Evolutionary conservation across 2,797 vertebrate genomes (phyloP).

Genomic region (Morelia viridis): DNA sequence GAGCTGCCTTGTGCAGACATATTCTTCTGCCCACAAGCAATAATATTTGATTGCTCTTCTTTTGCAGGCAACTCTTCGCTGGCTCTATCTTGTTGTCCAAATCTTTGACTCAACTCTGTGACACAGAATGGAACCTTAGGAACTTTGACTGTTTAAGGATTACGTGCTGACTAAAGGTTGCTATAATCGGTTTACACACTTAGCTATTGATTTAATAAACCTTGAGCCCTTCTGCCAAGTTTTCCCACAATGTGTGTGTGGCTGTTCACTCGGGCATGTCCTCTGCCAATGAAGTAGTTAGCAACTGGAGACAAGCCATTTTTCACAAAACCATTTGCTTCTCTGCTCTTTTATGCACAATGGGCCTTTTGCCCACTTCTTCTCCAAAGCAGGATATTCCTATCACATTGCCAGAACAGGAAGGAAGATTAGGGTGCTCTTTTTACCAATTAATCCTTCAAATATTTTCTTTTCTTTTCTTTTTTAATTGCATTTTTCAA

Average conservation of each 20-base stretch:
- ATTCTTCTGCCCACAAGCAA: neutral
- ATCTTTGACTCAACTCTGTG: neutral
- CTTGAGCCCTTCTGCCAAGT: neutral
- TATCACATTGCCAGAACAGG: constrained; percentile 25
- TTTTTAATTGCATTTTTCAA: constrained; percentile 38
- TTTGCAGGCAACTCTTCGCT: constrained; percentile 9
- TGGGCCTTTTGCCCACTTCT: constrained; percentile 4
- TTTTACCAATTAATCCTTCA: constrained; percentile 52
- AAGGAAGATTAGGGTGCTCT: constrained; percentile 43
- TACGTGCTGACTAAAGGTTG: constrained; percentile 16
- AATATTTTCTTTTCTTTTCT: constrained; percentile 22
- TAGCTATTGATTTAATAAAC: constrained; percentile 42
- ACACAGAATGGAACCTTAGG: constrained; percentile 3
- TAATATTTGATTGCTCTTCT: neutral
- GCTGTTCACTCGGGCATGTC: constrained; percentile 6
- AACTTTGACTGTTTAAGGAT: constrained; percentile 34
- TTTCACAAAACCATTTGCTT: constrained; percentile 7
- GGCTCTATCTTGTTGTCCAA: neutral
- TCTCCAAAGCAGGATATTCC: constrained; percentile 44
- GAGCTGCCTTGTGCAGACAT: neutral
- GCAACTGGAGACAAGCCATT: constrained; percentile 25
- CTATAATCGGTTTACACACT: constrained; percentile 21
- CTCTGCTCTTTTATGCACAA: constrained; percentile 33
- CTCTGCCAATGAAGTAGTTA: constrained; percentile 32
- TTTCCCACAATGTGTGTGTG: constrained; percentile 25